Evolutionary conservation across 2,888 invertebrate species (phyloP).

Genomic region (Platycheirus albimanus): DNA sequence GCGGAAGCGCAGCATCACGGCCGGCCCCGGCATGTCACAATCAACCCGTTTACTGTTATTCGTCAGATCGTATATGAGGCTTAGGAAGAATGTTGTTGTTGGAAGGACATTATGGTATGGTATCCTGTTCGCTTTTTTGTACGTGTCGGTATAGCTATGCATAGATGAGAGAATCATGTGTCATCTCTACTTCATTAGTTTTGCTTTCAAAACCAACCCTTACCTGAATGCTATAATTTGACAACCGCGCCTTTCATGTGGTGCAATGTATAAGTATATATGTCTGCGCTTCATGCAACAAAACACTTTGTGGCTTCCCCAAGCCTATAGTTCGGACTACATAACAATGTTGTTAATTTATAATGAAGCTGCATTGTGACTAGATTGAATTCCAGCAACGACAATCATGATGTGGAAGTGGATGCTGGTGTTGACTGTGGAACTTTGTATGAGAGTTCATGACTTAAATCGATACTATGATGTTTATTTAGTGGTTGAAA

Average conservation of each 20-base stretch:
- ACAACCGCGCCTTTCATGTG: constrained; percentile 44
- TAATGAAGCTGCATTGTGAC: constrained; percentile 73
- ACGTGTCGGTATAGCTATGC: not conserved
- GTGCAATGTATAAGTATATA: not conserved
- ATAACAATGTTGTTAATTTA: constrained; percentile 71
- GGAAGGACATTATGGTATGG: constrained; percentile 44
- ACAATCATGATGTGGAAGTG: not conserved
- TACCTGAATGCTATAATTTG: constrained; percentile 50
- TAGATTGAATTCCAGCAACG: constrained; percentile 40
- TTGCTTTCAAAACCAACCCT: constrained; percentile 25
- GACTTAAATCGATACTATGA: constrained; percentile 63
- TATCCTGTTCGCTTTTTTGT: constrained; percentile 32
- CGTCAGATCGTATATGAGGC: constrained; percentile 14
- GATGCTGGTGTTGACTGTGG: not conserved
- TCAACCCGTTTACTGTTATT: constrained; percentile 55
- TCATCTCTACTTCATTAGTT: constrained; percentile 69
- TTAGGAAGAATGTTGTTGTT: constrained; percentile 2
- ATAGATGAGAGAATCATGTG: constrained; percentile 50
- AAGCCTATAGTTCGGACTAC: constrained; percentile 25
- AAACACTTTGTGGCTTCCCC: constrained; percentile 63
- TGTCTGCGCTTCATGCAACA: constrained; percentile 39
- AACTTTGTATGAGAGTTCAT: not conserved
- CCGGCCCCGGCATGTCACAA: too few relatives aligned
- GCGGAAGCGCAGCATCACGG: not conserved
- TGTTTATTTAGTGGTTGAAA: not conserved